Conservation (phyloP, 2,797 vertebrate genomes). For the Takifugu ocellatus region DNA sequence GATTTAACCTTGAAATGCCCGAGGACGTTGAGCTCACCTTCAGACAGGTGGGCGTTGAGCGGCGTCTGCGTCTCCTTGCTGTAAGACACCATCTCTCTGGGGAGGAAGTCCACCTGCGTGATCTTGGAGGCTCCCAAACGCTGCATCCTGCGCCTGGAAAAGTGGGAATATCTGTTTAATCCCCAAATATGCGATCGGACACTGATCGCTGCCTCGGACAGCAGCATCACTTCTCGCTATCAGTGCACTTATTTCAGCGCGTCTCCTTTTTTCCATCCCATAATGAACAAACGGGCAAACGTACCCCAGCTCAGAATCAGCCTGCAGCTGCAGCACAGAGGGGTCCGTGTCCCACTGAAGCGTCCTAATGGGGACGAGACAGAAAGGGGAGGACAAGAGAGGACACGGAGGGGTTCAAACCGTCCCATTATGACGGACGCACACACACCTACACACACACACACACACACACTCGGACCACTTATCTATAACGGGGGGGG, state of each 20-base stretch:
- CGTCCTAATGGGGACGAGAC: conserved; percentile 82
- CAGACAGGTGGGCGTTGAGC: conserved; percentile 83
- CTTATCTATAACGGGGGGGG: conserved; percentile 16
- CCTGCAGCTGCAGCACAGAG: conserved; percentile 97
- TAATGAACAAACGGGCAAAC: conserved; percentile 53
- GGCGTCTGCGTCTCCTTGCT: conserved; percentile 97
- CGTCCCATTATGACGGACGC: conserved; percentile 23
- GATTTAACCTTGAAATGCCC: too few species aligned
- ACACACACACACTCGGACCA: conserved; percentile 13
- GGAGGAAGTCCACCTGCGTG: conserved; percentile 94
- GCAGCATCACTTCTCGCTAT: too few species aligned
- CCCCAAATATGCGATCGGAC: too few species aligned
- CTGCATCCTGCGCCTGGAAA: conserved; percentile 83
- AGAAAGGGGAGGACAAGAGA: conserved; percentile 70
- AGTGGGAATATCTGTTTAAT: conserved; percentile 19
- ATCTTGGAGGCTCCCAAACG: conserved; percentile 93
- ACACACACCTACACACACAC: conserved; percentile 8
- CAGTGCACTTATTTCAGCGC: too few species aligned
- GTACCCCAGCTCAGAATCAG: conserved; percentile 97
- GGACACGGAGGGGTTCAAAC: conserved; percentile 74
- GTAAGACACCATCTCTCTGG: conserved; percentile 92
- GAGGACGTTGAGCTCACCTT: conserved; percentile 76
- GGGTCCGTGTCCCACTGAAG: conserved; percentile 99
- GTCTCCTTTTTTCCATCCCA: too few species aligned
- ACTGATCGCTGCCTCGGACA: too few species aligned